Evolutionary conservation across 1,140 invertebrate genomes (phyloP).

Genomic region (Archegozetes longisetosus): DNA sequence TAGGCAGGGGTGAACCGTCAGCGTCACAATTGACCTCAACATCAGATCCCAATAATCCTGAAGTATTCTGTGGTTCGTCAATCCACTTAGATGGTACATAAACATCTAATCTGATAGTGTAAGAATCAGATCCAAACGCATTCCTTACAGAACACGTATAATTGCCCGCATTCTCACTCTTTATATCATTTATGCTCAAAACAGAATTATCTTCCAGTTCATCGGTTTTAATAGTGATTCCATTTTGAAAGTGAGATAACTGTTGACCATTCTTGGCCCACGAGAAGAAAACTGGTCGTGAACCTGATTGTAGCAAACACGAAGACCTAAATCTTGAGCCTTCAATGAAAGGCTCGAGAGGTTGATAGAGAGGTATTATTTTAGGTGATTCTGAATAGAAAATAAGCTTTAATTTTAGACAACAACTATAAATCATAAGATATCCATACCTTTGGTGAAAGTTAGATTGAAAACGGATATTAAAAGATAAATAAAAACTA

Average conservation of each 20-base stretch:
- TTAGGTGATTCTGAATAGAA: too few species aligned
- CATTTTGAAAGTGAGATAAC: neutral
- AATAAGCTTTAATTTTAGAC: too few species aligned
- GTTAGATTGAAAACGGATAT: too few species aligned
- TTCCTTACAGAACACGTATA: neutral
- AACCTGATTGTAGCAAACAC: neutral
- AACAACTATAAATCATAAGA: too few species aligned
- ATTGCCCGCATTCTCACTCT: neutral
- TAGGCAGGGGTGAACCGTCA: conserved; percentile 17
- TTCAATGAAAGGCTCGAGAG: too few species aligned
- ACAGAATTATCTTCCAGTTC: neutral
- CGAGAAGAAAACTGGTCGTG: neutral
- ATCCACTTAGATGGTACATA: conserved; percentile 19
- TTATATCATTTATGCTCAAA: neutral
- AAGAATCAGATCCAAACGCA: neutral
- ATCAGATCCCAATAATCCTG: conserved; percentile 3
- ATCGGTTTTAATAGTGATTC: neutral
- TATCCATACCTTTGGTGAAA: too few species aligned
- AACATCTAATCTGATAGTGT: conserved; percentile 32
- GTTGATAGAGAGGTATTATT: too few species aligned
- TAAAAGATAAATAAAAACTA: too few species aligned
- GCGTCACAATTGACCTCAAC: conserved; percentile 16
- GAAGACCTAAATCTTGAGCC: neutral
- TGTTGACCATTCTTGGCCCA: neutral
- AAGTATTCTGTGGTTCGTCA: conserved; percentile 18